Base-by-base conservation (phyloP, 2,113 vertebrate species). In the Hoplias malabaricus region DNA sequence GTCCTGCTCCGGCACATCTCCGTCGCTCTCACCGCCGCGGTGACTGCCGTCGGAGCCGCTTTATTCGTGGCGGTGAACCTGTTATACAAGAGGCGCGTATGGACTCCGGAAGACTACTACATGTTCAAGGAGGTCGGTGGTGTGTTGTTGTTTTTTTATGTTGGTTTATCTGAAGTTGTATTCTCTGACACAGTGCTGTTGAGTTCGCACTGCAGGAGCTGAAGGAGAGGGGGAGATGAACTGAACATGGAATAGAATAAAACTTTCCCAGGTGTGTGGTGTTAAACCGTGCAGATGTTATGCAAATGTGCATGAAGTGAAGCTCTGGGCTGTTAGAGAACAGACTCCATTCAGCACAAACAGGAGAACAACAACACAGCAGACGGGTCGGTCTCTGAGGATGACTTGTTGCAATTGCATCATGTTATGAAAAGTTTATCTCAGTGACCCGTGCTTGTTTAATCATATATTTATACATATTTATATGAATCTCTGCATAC, bases 1-100 rank as follows among this genome's bases (percentile, higher is more conserved):
- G 87, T 92, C 81, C 86, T 90, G 2, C 78, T 94, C 59, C 80
- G 88, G 84, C 80, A 90, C 83, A 80, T 90, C 69, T 88, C 92
- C 69, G 82, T 95, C 82, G 90, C 90, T 1, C 84, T 96, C 80
- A 91, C 89, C 83, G 95, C 93, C 36, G 94, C 92, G 34, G 91
- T 93, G 80, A 94, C 93, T 33, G 93, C 91, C 4, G 84, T 97
- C 19, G 94, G 94, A 27, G 95, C 94, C 6, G 91, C 94, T 38
- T 87, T 97, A 66, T 93, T 95, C 87, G 88, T 97, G 78, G 91
- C 94, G 57, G 86, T 94, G 84, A 95, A 90, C 87, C 77, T 90
- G 33, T 94, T 93, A 84, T 94, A 92, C 84, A 82, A 69, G 80
- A 83, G 90, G 80, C 84, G 89, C 1, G 82, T 84, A 74, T 90